phyloP scores from a whole-genome alignment of 2,888 invertebrate species.

The Pterostichus madidus region DNA sequence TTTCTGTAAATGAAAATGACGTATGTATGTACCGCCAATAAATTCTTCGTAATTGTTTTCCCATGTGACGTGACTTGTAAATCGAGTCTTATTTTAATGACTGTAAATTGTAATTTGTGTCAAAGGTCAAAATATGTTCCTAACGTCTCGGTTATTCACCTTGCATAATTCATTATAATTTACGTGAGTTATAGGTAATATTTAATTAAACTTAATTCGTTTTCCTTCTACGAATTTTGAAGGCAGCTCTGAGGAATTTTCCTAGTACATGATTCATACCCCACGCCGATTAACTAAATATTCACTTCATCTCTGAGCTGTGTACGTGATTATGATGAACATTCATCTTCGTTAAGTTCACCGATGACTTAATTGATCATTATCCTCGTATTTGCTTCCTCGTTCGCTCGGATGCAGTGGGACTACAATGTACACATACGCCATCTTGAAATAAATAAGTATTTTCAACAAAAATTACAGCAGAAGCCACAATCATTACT shows the following conservation, averaged over 20 bases:
- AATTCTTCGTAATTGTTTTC: no score
- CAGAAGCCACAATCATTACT: not conserved
- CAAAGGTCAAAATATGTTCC: not conserved
- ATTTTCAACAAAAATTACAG: not conserved
- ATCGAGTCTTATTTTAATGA: no score
- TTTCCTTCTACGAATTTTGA: slow-evolving; percentile 19
- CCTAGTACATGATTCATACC: slow-evolving; percentile 45
- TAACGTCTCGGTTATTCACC: not conserved
- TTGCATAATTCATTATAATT: slow-evolving; percentile 22
- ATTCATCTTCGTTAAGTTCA: slow-evolving; percentile 63
- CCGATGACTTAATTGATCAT: slow-evolving; percentile 61
- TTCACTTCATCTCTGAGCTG: slow-evolving; percentile 55
- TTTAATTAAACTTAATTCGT: slow-evolving; percentile 50
- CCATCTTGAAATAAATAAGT: not conserved
- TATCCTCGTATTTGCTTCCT: slow-evolving; percentile 42
- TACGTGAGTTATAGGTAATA: slow-evolving; percentile 20
- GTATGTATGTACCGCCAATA: no score
- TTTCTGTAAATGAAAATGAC: no score
- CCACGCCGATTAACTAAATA: slow-evolving; percentile 51
- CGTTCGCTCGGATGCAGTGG: slow-evolving; percentile 42
- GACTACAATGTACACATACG: slow-evolving; percentile 30
- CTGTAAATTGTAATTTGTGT: not conserved
- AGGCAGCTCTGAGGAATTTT: slow-evolving; percentile 33
- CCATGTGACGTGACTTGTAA: no score
- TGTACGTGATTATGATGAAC: slow-evolving; percentile 54